Evolutionary conservation across 1,140 invertebrate species (phyloP), one percentile per base, ranked within the genome.

Genomic region (Drosophila tropicalis): DNA sequence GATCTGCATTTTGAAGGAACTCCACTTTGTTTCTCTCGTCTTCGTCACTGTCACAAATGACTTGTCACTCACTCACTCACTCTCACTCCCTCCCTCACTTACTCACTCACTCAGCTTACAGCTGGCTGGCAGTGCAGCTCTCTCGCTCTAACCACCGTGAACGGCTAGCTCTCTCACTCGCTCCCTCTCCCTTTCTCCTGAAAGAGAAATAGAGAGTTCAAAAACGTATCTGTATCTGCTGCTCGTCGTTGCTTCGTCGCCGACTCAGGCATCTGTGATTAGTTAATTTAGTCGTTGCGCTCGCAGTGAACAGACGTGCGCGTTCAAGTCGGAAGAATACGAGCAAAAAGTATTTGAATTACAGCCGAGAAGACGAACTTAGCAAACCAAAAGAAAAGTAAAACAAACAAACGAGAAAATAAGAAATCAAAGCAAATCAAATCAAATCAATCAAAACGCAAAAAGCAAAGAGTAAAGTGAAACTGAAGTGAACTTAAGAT

Each of bases 261-360:
- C 70, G 83, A 85, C 76, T 60, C 81, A 74, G 81, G 69, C 81
- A 82, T 75, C 79, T 81, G 73, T 90, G 84, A 87, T 90, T 90
- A 91, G 91, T 91, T 91, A 91, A 91, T 91, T 91, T 89, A 90
- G 75, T 89, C 86, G 86, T 90, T 91, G 90, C 83, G 77, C 84
- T 91, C 87, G 80, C 80, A 78, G 80, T 78, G 90, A 91, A 90
- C 90, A 86, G 90, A 91, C 90, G 90, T 91, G 76, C 81, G 86
- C 80, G 82, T 86, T 73, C 69, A 63, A 74, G 78, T 78, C 55
- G 70, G 69, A 74, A 70, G 54, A 61, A 62, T 39, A 47, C n/a
- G n/a, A 36, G 60, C 63, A 57, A 68, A 70, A 51, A 69, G 62
- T 32, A 57, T 62, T 12, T 61, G 36, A 60, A 68, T 47, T 17